A percentile compares a stretch with the other conserved stretches of the same genome.
These are phyloP conservation scores for Acestrorhynchus altus DNA, from an alignment of 2,797 vertebrate genomes.

Conservation along the genomic window DNA sequence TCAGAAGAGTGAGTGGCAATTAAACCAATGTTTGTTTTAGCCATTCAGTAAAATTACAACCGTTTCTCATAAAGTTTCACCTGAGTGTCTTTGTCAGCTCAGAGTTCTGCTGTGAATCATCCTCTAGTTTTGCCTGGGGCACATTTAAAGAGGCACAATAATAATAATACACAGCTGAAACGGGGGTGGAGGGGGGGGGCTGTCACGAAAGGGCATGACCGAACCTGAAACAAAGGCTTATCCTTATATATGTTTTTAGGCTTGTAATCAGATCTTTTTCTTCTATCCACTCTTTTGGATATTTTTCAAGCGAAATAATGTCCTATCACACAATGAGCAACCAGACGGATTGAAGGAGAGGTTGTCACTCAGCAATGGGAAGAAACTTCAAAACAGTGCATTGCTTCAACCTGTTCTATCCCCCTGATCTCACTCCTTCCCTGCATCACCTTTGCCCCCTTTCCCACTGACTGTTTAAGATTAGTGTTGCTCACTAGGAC, in stretches of 20 bases:
- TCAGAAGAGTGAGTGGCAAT: conserved; percentile 72
- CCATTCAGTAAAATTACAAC: background rate
- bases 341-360: background rate
- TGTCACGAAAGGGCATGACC: conserved; percentile 29
- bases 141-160: background rate
- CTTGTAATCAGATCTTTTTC: background rate
- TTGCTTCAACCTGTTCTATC: background rate
- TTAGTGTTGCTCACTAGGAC: too few species aligned
- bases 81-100: background rate
- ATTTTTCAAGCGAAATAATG: conserved; percentile 6
- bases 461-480: background rate
- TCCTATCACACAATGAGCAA: background rate
- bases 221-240: conserved; percentile 22
- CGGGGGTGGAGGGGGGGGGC: background rate
- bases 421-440: background rate
- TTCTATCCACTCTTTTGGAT: background rate
- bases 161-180: conserved; percentile 1
- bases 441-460: background rate
- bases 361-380: background rate
- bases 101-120: background rate
- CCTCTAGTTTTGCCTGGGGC: background rate
- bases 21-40: conserved; percentile 4
- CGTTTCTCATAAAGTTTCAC: conserved; percentile 1
- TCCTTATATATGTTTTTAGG: background rate
- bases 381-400: background rate